A percentile compares a stretch with the other conserved stretches of the same genome.
phyloP scores from a whole-genome alignment of 30 jellyfish, hydroid and myxozoan species.

The Mastigias papua region DNA sequence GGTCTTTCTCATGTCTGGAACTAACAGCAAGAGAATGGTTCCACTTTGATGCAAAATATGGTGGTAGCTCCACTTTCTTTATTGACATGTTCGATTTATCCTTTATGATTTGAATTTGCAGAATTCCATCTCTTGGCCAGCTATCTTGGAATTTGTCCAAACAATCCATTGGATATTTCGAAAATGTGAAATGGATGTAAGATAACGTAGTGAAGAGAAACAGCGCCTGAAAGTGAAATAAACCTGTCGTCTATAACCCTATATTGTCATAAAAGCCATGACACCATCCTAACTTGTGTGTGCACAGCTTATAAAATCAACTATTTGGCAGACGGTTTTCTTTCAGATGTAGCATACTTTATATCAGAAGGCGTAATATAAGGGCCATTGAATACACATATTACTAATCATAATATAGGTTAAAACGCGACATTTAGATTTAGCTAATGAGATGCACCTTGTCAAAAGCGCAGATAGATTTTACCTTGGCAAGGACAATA shows the following conservation, averaged over 20 bases:
- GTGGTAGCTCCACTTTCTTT: slow-evolving; percentile 15
- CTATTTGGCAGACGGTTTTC: not conserved
- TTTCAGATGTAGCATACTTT: not conserved
- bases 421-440: no score
- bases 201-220: slow-evolving; percentile 75
- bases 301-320: no score
- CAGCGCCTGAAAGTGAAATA: slow-evolving; percentile 65
- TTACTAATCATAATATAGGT: no score
- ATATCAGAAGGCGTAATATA: not conserved
- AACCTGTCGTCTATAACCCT: not conserved
- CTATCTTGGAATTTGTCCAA: slow-evolving; percentile 52
- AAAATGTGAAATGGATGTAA: slow-evolving; percentile 85
- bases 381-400: no score
- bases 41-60: slow-evolving; percentile 59
- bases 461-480: not conserved
- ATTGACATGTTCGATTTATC: slow-evolving; percentile 1
- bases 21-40: slow-evolving; percentile 32
- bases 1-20: not conserved
- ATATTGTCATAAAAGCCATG: no score
- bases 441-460: not conserved
- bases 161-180: slow-evolving; percentile 84
- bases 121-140: slow-evolving; percentile 96
- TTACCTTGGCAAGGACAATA: slow-evolving; percentile 79
- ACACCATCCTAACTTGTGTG: no score
- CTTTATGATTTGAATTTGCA: slow-evolving; percentile 79